phyloP scores from a whole-genome alignment of 1,140 invertebrate species.

The Drosophila nigrodunni region DNA sequence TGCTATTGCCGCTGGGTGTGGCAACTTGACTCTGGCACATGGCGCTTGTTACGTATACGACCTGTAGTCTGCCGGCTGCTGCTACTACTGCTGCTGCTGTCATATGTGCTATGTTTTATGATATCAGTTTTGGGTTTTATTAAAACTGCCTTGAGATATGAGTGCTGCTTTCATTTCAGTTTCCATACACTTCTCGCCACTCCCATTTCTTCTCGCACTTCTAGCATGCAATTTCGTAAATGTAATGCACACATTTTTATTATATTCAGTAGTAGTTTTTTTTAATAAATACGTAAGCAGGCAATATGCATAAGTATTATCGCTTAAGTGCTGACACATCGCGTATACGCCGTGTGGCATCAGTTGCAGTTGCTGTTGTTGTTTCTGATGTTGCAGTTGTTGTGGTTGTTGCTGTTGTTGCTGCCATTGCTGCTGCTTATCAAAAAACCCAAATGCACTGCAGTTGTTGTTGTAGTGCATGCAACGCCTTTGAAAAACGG shows the following conservation, averaged over 20 bases:
- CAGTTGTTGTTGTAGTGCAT: conserved; percentile 43
- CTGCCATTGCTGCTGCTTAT: conserved; percentile 47
- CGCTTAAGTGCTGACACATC: conserved; percentile 55
- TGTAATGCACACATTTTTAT: conserved; percentile 58
- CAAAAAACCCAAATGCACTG: conserved; percentile 58
- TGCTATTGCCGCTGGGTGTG: conserved; percentile 58
- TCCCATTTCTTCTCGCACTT: background rate
- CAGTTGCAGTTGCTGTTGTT: conserved; percentile 25
- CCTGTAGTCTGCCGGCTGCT: conserved; percentile 60
- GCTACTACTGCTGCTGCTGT: conserved; percentile 37
- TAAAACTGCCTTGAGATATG: conserved; percentile 79
- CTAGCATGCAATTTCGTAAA: conserved; percentile 58
- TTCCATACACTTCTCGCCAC: background rate
- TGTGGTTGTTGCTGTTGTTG: conserved; percentile 3
- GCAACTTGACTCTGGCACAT: conserved; percentile 52
- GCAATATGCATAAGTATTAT: conserved; percentile 75
- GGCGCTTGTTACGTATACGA: conserved; percentile 69
- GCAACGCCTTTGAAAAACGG: conserved; percentile 60
- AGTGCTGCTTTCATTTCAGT: background rate
- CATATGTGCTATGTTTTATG: conserved; percentile 79
- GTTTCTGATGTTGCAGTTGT: conserved; percentile 26
- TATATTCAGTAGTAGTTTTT: background rate
- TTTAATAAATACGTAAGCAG: conserved; percentile 79
- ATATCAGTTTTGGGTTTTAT: conserved; percentile 83
- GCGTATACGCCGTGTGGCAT: conserved; percentile 57